A percentile compares a stretch with the other conserved stretches of the same genome.
These are phyloP conservation scores for Amphimedon queenslandica DNA, from an alignment of 37 sponge, comb jelly and placozoan species.

Conservation along the genomic window DNA sequence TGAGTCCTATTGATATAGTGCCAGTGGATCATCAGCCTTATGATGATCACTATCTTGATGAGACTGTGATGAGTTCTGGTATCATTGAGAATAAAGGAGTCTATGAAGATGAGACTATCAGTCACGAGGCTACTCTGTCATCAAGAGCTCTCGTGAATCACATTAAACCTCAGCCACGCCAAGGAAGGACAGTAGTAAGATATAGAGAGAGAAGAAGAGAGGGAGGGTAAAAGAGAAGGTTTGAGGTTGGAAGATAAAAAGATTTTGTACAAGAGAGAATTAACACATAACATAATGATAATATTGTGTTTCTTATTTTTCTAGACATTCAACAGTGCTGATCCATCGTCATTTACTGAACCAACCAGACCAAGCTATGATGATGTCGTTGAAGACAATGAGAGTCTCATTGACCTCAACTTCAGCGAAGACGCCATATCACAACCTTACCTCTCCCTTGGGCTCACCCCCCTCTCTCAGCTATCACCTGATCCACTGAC, in stretches of 20 bases:
- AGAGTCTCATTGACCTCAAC: conserved; percentile 28
- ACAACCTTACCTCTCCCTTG: conserved; percentile 74
- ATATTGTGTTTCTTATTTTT: background rate
- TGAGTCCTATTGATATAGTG: conserved; percentile 82
- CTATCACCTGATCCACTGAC: conserved; percentile 49
- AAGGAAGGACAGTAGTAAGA: background rate
- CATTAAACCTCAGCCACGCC: background rate
- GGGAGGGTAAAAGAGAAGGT: background rate
- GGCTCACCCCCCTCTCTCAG: conserved; percentile 81
- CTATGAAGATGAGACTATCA: too few relatives aligned
- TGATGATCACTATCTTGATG: background rate
- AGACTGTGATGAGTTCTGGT: conserved; percentile 1
- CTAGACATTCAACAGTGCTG: background rate
- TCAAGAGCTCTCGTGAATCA: too few relatives aligned
- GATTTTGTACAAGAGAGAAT: background rate
- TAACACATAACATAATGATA: background rate
- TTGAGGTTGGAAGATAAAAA: background rate
- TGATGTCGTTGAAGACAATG: conserved; percentile 41
- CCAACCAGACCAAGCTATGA: background rate
- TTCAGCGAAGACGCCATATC: conserved; percentile 41
- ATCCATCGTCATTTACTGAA: background rate
- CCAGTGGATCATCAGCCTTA: conserved; percentile 42
- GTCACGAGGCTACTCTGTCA: too few relatives aligned
- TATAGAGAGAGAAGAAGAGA: background rate
- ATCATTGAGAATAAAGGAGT: conserved; percentile 22